These are phyloP conservation scores for Notothenia rossii DNA, from an alignment of 2,113 vertebrate genomes.

Conservation along the genomic window DNA sequence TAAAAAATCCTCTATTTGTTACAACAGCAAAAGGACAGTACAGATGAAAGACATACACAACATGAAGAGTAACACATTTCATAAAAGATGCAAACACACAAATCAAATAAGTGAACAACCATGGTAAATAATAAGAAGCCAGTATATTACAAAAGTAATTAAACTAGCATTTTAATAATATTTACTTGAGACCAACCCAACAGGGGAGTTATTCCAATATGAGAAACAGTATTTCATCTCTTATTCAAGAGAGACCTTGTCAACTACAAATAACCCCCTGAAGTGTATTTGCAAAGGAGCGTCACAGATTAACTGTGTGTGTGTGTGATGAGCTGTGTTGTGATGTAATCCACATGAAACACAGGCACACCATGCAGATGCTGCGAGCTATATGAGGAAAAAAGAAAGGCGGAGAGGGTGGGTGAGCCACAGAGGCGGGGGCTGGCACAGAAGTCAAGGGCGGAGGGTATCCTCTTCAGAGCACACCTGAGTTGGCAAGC, in stretches of 20 bases:
- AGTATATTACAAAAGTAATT: too few species aligned
- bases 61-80: too few species aligned
- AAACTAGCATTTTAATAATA: slow-evolving; percentile 2
- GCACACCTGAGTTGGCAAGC: slow-evolving; percentile 66
- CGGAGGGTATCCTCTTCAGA: slow-evolving; percentile 33
- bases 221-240: slow-evolving; percentile 27
- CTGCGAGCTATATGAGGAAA: slow-evolving; percentile 52
- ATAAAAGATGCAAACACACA: too few species aligned
- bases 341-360: slow-evolving; percentile 83
- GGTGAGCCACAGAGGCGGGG: slow-evolving; percentile 26
- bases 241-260: slow-evolving; percentile 43
- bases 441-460: slow-evolving; percentile 47
- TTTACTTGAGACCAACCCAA: slow-evolving; percentile 17
- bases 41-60: too few species aligned
- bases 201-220: slow-evolving; percentile 10
- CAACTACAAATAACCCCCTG: slow-evolving; percentile 49
- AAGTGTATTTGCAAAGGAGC: slow-evolving; percentile 47
- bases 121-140: too few species aligned
- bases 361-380: slow-evolving; percentile 60
- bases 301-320: slow-evolving; percentile 45
- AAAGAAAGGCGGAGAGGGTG: slow-evolving; percentile 13
- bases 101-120: too few species aligned
- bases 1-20: too few species aligned
- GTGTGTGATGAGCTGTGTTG: slow-evolving; percentile 46
- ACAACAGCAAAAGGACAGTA: too few species aligned